Base-by-base conservation (phyloP, 2,113 vertebrate species). In the Campylomormyrus tamandua region DNA sequence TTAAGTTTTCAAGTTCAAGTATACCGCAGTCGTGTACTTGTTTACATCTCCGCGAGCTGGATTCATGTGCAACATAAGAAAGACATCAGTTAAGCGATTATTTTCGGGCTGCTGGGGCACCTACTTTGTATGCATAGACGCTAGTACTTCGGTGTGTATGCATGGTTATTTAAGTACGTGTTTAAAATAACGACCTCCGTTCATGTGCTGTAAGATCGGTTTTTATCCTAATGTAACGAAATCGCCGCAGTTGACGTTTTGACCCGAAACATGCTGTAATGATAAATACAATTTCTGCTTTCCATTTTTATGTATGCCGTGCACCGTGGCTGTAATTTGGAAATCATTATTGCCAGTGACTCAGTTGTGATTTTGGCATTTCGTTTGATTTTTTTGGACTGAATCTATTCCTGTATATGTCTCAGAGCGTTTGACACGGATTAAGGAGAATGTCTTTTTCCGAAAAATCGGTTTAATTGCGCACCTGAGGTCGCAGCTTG, bases 331-430 rank as follows among this genome's bases (percentile, higher is more conserved):
- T 56, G 87, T 46, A 39, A 42, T n/a, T n/a, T 46, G 31, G 56
- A 62, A 42, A 62, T 66, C 87, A n/a, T 19, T 21, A 46, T 66
- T 88, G n/a, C 50, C 39, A 62, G 35, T 66, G 87, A 66, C 42
- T 88, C 27, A 24, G 56, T 66, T 46, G 85, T 87, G 48, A 45
- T 88, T 39, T 88, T 88, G 19, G 53, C 87, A 62, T 66, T 62
- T 48, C 53, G 17, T 24, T 42, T 31, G 87, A 39, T 87, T 88
- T 56, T 87, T 3, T 27, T 39, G 53, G 45, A 62, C 17, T 21
- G 53, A 88, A 42, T 24, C 87, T 88, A 66, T 56, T 24, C 87
- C 58, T 88, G 52, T 3, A 62, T 88, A 52, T 88, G 87, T 56
- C 56, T 88, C 24, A 66, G 39, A 42, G 31, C 50, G 42, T 27